Conservation (phyloP, 2,888 invertebrate genomes). For the Acleris laterana region DNA sequence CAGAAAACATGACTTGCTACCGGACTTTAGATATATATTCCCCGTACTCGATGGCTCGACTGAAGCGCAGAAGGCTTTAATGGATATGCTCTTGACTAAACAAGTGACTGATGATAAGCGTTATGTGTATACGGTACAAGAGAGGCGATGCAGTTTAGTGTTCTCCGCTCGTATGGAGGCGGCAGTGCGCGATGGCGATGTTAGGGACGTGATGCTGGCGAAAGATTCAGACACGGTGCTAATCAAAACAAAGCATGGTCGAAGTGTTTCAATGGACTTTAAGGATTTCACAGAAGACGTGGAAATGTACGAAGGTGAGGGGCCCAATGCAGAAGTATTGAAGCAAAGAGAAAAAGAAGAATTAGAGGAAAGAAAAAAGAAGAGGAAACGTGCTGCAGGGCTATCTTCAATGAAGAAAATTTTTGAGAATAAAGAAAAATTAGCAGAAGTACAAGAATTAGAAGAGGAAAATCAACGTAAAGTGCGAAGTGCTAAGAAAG, state of each 20-base stretch:
- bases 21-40: conserved; percentile 90
- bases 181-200: conserved; percentile 90
- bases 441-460: conserved; percentile 85
- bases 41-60: conserved; percentile 88
- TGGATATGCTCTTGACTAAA: conserved; percentile 86
- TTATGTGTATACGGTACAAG: conserved; percentile 90
- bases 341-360: conserved; percentile 85
- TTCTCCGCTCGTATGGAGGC: conserved; percentile 90
- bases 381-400: conserved; percentile 86
- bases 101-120: conserved; percentile 83
- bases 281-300: conserved; percentile 83
- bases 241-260: conserved; percentile 89
- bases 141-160: conserved; percentile 89
- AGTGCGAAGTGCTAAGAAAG: conserved; percentile 69
- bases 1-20: conserved; percentile 86
- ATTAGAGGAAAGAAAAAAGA: conserved; percentile 80
- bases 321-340: conserved; percentile 86
- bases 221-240: conserved; percentile 90
- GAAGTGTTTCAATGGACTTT: conserved; percentile 89
- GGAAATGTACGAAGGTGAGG: conserved; percentile 89
- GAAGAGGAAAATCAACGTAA: conserved; percentile 82
- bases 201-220: conserved; percentile 90
- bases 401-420: conserved; percentile 87
- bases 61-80: conserved; percentile 86
- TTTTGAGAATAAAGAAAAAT: conserved; percentile 90